phyloP scores from a whole-genome alignment of 2,113 vertebrate genomes.

The Hipposideros armiger region DNA sequence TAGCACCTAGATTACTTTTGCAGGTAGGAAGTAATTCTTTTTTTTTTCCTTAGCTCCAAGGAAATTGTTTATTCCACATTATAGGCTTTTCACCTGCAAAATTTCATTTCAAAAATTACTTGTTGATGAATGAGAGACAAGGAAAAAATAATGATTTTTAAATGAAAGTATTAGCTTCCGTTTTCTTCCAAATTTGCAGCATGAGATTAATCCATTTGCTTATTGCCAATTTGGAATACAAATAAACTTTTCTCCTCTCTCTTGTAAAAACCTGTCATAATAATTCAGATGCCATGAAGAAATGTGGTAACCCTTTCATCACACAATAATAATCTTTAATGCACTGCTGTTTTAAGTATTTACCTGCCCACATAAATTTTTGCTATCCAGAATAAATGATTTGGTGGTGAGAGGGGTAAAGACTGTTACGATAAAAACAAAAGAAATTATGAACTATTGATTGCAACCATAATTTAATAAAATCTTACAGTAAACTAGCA shows the following conservation, averaged over 20 bases:
- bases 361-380: not conserved
- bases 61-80: slow-evolving; percentile 30
- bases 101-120: slow-evolving; percentile 61
- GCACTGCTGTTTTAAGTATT: not conserved
- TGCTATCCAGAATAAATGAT: not conserved
- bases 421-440: not conserved
- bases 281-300: not conserved
- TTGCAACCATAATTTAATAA: not conserved
- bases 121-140: slow-evolving; percentile 47
- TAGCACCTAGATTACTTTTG: not conserved
- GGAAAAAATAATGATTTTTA: slow-evolving; percentile 5
- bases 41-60: not conserved
- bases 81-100: slow-evolving; percentile 19
- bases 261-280: not conserved
- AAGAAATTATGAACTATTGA: not conserved
- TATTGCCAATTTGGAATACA: not conserved
- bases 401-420: not conserved
- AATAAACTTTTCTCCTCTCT: not conserved
- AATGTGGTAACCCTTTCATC: not conserved
- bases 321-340: not conserved
- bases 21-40: not conserved
- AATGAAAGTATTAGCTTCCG: not conserved
- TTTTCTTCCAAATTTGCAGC: not conserved
- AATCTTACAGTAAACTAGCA: not conserved
- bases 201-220: not conserved